These are phyloP conservation scores for Perithous albicinctus DNA, from an alignment of 2,888 invertebrate species.

Conservation along the genomic window DNA sequence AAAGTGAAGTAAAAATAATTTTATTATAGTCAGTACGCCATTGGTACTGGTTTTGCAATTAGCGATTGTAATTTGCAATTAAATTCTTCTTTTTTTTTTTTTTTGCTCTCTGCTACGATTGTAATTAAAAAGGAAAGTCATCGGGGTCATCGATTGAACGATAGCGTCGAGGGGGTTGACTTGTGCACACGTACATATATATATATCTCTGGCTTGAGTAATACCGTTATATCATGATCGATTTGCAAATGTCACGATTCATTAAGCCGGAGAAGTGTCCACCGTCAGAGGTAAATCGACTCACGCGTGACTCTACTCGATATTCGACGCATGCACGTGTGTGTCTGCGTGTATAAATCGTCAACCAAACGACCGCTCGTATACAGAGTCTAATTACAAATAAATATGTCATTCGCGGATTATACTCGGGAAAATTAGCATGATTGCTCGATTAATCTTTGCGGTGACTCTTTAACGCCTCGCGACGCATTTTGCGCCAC, in stretches of 20 bases:
- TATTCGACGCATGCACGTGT: not conserved
- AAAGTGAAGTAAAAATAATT: no score
- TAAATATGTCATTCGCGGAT: constrained; percentile 33
- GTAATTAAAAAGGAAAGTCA: constrained; percentile 46
- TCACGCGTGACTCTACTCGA: constrained; percentile 41
- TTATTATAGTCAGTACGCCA: no score
- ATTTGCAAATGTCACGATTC: constrained; percentile 67
- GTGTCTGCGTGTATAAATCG: no score
- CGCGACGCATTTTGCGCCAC: no score
- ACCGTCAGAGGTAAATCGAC: constrained; percentile 12
- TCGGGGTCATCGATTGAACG: constrained; percentile 57
- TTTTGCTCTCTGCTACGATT: not conserved
- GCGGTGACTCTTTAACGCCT: not conserved
- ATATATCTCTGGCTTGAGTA: constrained; percentile 54
- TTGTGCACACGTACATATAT: constrained; percentile 30
- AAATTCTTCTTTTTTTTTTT: no score
- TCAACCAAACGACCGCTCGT: constrained; percentile 4
- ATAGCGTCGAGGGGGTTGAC: constrained; percentile 44
- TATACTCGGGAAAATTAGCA: constrained; percentile 57
- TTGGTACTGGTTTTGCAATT: constrained; percentile 54
- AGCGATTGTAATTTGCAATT: constrained; percentile 28
- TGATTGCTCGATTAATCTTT: constrained; percentile 60
- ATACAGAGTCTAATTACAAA: constrained; percentile 56
- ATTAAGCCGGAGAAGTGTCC: constrained; percentile 56
- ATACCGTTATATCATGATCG: constrained; percentile 61